Conservation (phyloP, 2,797 vertebrate species). For the Acipenser ruthenus region DNA sequence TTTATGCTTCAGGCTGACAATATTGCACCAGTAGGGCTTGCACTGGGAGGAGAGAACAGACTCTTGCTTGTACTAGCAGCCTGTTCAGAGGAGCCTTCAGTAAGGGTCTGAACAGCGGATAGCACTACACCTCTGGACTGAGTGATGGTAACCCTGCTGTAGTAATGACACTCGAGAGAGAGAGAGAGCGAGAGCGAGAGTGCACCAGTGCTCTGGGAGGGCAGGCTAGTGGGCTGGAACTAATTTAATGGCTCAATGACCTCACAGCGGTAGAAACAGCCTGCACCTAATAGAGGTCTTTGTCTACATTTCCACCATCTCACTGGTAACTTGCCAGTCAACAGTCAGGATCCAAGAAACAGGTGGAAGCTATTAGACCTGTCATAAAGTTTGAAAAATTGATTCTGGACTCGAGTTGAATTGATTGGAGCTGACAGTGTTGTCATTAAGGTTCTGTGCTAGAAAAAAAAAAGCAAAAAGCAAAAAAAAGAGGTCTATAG, state of each 20-base stretch:
- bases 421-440: conserved; percentile 95
- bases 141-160: too few relatives aligned
- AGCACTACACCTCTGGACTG: too few relatives aligned
- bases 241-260: conserved; percentile 92
- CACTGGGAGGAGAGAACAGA: too few relatives aligned
- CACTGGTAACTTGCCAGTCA: conserved; percentile 78
- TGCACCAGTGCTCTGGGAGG: conserved; percentile 32
- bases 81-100: too few relatives aligned
- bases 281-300: conserved; percentile 83
- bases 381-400: conserved; percentile 99
- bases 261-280: conserved; percentile 77
- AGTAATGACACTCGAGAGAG: not conserved
- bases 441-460: conserved; percentile 83
- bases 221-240: conserved; percentile 75
- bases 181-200: conserved; percentile 6
- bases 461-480: conserved; percentile 38
- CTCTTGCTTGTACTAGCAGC: too few relatives aligned
- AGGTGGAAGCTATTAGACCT: conserved; percentile 96
- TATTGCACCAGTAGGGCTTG: too few relatives aligned
- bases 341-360: conserved; percentile 72
- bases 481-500: conserved; percentile 49
- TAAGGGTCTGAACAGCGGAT: too few relatives aligned
- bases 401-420: conserved; percentile 71
- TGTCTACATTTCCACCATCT: conserved; percentile 78
- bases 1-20: too few relatives aligned